Evolutionary conservation across 2,888 invertebrate species (phyloP).

Genomic region (Cephus nigrinus): DNA sequence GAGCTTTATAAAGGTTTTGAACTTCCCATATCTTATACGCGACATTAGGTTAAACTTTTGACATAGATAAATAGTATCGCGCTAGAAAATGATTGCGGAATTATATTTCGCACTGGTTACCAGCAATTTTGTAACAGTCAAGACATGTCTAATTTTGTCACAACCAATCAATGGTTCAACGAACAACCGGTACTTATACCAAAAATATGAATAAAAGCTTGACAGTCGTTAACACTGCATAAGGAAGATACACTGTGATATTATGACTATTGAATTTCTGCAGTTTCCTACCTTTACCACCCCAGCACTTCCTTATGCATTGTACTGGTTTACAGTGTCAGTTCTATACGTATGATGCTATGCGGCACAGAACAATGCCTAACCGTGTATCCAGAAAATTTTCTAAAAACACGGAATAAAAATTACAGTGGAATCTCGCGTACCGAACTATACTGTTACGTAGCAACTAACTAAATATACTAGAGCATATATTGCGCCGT

Average conservation of each 20-base stretch:
- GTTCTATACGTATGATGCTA: not conserved
- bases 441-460: not conserved
- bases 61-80: not conserved
- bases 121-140: not conserved
- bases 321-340: not conserved
- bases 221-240: not conserved
- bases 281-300: not conserved
- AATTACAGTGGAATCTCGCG: too few relatives aligned
- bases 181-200: not conserved
- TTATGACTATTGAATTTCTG: not conserved
- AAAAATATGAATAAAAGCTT: not conserved
- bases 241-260: not conserved
- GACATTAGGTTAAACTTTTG: not conserved
- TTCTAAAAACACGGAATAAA: not conserved
- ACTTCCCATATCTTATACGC: not conserved
- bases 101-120: not conserved
- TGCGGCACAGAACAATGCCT: not conserved
- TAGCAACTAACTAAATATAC: not conserved
- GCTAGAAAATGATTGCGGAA: not conserved
- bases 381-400: not conserved
- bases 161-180: not conserved
- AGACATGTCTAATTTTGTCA: not conserved
- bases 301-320: not conserved
- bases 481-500: not conserved
- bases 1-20: not conserved